Base-by-base conservation (phyloP, 2,113 vertebrate species). In the Platycercus adscitus region DNA sequence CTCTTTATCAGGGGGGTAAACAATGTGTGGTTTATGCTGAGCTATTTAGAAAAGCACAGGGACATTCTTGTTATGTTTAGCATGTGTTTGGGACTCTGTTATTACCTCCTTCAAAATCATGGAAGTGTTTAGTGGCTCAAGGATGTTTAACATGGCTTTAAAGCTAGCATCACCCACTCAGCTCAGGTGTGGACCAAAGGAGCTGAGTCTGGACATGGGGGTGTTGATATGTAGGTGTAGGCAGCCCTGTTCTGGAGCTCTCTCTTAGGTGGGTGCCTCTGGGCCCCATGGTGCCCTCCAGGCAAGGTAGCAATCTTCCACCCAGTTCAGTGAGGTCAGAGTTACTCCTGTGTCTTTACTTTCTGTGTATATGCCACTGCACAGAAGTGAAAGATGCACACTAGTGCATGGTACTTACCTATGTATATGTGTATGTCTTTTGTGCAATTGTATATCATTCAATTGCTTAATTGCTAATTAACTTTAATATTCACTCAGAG, bases 401-500 rank as follows among this genome's bases (percentile, higher is more conserved):
- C 23, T 50, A 71, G 41, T 43, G 76, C 44, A 23, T 7, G 28
- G 41, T 43, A 69, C 69, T 81, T 80, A 37, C 7, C 56, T 77
- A 20, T 25, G 17, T 47, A 31, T 23, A 44, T 49, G 28, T 14
- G 3, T 78, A 24, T 72, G 78, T 94, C 60, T 78, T 86, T 81
- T 71, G 35, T 75, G 69, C 69, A 63, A 21, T 35, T 81, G 49
- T 77, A 35, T 78, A 12, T 71, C 71, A 95, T 81, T 88, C 60
- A 37, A 68, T 83, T 84, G 33, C 64, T 86, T 91, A 91, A 88
- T 94, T 84, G 39, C 43, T 91, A 69, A 94, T 94, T 95, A 89
- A 49, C 33, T 89, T n/a, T 80, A 83, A 73, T 19, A 80, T 68
- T 71, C 50, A 73, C 68, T 77, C 43, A 23, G 64, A 91, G 49